Base-by-base conservation (phyloP, 2,113 vertebrate genomes). In the Oreochromis spilurus region DNA sequence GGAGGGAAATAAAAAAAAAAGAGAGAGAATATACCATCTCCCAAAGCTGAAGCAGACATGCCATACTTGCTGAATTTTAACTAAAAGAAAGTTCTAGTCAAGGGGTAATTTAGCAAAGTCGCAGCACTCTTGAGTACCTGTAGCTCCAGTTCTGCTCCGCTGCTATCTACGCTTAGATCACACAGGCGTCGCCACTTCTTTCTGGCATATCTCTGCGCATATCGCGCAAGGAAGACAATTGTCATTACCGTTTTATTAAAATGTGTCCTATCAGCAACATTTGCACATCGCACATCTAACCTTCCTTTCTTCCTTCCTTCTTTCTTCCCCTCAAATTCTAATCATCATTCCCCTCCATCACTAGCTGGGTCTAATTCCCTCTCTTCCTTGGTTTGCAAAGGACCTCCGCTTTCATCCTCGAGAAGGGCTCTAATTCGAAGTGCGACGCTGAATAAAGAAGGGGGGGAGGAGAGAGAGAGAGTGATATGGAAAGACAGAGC, bases 361-460 rank as follows among this genome's bases (percentile, higher is more conserved):
- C 92, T 95, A 85, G 88, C 92, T 91, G 87, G 87, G 72, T 94
- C 91, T 93, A 94, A 94, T 94, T 95, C 93, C 91, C 93, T 84
- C 90, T 88, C 92, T 93, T 92, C 89, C 92, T 94, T 94, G 83
- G 84, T 94, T 94, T 95, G 93, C 91, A 95, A 93, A 95, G 95
- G 93, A 94, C 93, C 93, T 96, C 90, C 93, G 91, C 94, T 96
- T 96, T 96, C 93, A 97, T 97, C 97, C 95, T 95, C 92, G 95
- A 94, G 96, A 96, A 96, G 96, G 89, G 95, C 91, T 95, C 96
- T 97, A 97, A 96, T 96, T 97, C 52, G 90, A 93, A 95, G 93
- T 93, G 93, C 88, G 85, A 95, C 83, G 88, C 82, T 94, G 94
- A 94, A 95, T 95, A 95, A 94, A 94, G 89, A 92, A 92, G 88